Evolutionary conservation across 37 sponge, comb jelly and placozoan species (phyloP).

Genomic region (Amphimedon queenslandica): DNA sequence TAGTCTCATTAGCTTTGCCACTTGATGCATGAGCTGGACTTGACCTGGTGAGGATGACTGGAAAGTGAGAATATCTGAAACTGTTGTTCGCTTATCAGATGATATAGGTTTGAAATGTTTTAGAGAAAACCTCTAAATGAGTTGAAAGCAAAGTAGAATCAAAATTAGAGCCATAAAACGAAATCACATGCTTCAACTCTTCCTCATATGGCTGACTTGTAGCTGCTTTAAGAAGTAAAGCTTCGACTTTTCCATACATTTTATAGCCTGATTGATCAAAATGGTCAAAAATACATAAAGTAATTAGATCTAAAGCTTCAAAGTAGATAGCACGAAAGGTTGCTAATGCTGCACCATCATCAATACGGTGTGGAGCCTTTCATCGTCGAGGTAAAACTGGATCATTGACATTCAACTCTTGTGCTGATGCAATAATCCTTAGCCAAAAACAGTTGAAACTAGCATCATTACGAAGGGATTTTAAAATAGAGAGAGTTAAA

Average conservation of each 20-base stretch:
- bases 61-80: too few species aligned
- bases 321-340: constrained; percentile 5
- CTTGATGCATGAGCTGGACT: too few species aligned
- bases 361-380: not conserved
- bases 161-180: too few species aligned
- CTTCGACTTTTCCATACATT: constrained; percentile 1
- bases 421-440: too few species aligned
- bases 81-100: too few species aligned
- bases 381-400: constrained; percentile 28
- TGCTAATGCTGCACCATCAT: not conserved
- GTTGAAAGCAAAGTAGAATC: too few species aligned
- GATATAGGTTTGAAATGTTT: too few species aligned
- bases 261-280: constrained; percentile 3
- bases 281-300: not conserved
- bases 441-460: constrained; percentile 5
- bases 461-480: constrained; percentile 23
- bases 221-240: not conserved
- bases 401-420: not conserved
- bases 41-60: too few species aligned
- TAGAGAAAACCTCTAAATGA: too few species aligned
- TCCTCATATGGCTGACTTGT: not conserved
- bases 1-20: too few species aligned
- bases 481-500: constrained; percentile 18
- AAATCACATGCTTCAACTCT: too few species aligned
- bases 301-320: constrained; percentile 15